Base-by-base conservation (phyloP, 2,113 vertebrate genomes). In the Pituophis catenifer region DNA sequence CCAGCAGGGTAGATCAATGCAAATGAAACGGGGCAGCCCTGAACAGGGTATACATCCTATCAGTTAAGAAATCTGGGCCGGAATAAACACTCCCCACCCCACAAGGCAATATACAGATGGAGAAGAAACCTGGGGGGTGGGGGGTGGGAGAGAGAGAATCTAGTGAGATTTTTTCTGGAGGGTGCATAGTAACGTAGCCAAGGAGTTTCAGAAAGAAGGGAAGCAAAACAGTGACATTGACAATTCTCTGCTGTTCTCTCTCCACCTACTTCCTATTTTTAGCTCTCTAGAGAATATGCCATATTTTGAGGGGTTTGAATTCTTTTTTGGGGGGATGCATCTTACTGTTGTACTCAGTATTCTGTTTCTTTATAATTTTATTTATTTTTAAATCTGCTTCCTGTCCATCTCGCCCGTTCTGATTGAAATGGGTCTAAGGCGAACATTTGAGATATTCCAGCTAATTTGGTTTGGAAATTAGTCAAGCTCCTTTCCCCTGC, bases 1-100 rank as follows among this genome's bases (percentile, higher is more conserved):
- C 48, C 0, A 2, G 23, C 93, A 90, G 44, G 1, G 1, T 53
- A 1, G 0, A 97, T 97, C 94, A 90, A 96, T 96, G 94, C 65
- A 92, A 95, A 81, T 48, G 75, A 17, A 48, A 62, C 53, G 54
- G 94, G 86, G 54, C 0, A 10, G 92, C 59, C 21, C 62, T 75
- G 90, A 91, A 91, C 0, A 0, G 13, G 48, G 57, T 48, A 55
- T 90, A 10, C 92, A 81, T 21, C 52, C n/a, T 54, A 33, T 2
- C 62, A 85, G 57, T 1, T 17, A 58, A 90, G 89, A 62, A 88
- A 38, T 13, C 0, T 33, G 65, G 1, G 5, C 57, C 12, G 10
- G 57, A 87, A 24, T 65, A 38, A 81, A 53, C 52, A 85, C 12
- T 44, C 24, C 50, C 44, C 50, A 15, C 50, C 15, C 65, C 17